Evolutionary conservation across 2,113 vertebrate species (phyloP), one percentile per base, ranked within the genome.

Genomic region (Galeopterus variegatus): DNA sequence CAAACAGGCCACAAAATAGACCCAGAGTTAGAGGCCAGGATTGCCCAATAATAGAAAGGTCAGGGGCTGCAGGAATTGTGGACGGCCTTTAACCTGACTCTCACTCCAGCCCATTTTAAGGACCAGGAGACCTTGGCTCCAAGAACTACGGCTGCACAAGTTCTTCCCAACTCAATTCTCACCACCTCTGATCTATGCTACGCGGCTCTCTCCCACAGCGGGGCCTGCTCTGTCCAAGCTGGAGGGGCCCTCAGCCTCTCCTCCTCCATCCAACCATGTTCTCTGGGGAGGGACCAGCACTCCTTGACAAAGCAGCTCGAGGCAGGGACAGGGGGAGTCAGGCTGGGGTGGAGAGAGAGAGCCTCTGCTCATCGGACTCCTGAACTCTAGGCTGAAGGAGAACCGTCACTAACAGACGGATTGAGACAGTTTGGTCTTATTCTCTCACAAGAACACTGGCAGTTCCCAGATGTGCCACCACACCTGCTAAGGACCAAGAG

Each of bases 1-100:
- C 48, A 81, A 97, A 65, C 19, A 50, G 72, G 89, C 65, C 48
- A 48, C 56, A 79, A 60, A 89, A 82, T 1, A 92, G 84, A 67
- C 45, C 67, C 50, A 4, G 18, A 45, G 64, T 76, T 79, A 17
- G 82, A 67, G 36, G 45, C 5, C 4, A 72, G 58, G 69, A 36
- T 24, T 45, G 17, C 3, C 17, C 13, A 11, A 48, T 26, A 36
- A 82, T 11, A 76, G 84, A 33, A 56, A 56, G 8, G 26, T n/a
- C 7, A 50, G 10, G 2, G 10, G 60, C 28, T 1, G 5, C 45
- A 76, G 23, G 21, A 69, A 10, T 9, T 54, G 11, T 2, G 21
- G 17, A 17, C 1, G 2, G n/a, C 5, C 5, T 23, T 4, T 1
- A 58, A 56, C 50, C 28, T 52, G 50, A 15, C 33, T 72, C 52